Conservation (phyloP, 2,797 vertebrate genomes). For the Phrynocephalus guinanensis region DNA sequence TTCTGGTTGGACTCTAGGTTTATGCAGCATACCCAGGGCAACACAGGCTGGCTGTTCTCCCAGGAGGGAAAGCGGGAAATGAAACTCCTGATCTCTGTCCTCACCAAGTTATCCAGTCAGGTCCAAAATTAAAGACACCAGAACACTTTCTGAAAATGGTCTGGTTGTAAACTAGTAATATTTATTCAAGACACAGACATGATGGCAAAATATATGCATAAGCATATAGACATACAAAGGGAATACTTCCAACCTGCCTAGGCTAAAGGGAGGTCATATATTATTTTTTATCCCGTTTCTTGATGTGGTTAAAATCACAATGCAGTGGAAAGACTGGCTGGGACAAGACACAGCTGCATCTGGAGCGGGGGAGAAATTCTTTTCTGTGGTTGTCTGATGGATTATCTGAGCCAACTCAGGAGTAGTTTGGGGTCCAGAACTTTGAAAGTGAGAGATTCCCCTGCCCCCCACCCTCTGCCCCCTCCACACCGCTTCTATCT, state of each 20-base stretch:
- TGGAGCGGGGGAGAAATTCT: slow-evolving; percentile 78
- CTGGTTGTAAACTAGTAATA: background rate
- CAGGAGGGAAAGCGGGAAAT: too few species aligned
- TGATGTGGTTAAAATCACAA: slow-evolving; percentile 80
- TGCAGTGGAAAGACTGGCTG: slow-evolving; percentile 72
- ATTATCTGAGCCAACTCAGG: slow-evolving; percentile 76
- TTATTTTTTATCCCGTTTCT: slow-evolving; percentile 69
- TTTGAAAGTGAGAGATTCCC: slow-evolving; percentile 71
- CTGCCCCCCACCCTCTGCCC: background rate
- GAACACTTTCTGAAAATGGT: background rate
- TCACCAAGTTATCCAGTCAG: too few species aligned
- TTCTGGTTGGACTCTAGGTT: too few species aligned
- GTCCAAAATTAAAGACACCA: background rate
- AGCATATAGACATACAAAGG: slow-evolving; percentile 16
- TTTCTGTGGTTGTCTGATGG: slow-evolving; percentile 81
- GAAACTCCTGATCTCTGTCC: too few species aligned
- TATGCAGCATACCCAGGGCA: too few species aligned
- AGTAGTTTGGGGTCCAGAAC: slow-evolving; percentile 73
- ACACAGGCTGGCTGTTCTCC: too few species aligned
- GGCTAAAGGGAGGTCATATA: slow-evolving; percentile 71
- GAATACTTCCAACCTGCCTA: slow-evolving; percentile 70
- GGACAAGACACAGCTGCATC: slow-evolving; percentile 80
- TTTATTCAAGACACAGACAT: background rate
- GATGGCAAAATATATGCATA: background rate
- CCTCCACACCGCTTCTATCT: slow-evolving; percentile 60